Evolutionary conservation across 2,113 vertebrate genomes (phyloP).

Genomic region (Ia io): DNA sequence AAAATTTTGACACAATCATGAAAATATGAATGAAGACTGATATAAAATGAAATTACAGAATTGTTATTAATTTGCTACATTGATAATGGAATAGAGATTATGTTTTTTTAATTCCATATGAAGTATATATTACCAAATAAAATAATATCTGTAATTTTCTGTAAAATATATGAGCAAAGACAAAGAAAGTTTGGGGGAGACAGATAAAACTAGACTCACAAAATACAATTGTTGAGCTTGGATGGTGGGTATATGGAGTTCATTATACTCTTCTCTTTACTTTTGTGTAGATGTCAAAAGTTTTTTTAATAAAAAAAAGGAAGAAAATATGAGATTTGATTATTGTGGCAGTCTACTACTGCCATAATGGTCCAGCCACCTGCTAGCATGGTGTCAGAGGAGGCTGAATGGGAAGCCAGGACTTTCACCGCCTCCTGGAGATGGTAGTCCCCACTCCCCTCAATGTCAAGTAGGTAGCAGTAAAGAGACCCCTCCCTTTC

Average conservation of each 20-base stretch:
- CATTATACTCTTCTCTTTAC: background rate
- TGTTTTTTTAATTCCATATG: background rate
- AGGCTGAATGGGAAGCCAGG: background rate
- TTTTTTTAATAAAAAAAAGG: background rate
- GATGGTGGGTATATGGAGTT: background rate
- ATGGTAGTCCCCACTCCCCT: background rate
- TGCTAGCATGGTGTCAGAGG: background rate
- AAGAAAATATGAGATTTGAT: background rate
- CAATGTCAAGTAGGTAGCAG: background rate
- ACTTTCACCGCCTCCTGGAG: background rate
- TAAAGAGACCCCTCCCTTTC: background rate
- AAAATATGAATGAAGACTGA: slow-evolving; percentile 29
- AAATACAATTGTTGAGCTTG: background rate
- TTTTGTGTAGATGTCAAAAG: background rate
- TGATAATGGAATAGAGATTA: background rate
- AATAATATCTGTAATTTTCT: background rate
- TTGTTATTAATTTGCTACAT: slow-evolving; percentile 13
- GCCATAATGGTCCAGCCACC: background rate
- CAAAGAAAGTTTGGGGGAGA: background rate
- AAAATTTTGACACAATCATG: background rate
- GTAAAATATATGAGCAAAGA: slow-evolving; percentile 21
- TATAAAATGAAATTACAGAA: background rate
- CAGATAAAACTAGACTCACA: background rate
- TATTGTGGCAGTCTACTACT: background rate
- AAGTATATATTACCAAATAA: slow-evolving; percentile 14